These are phyloP conservation scores for Notarius lentiginosus DNA, from an alignment of 2,113 vertebrate species.

Conservation along the genomic window DNA sequence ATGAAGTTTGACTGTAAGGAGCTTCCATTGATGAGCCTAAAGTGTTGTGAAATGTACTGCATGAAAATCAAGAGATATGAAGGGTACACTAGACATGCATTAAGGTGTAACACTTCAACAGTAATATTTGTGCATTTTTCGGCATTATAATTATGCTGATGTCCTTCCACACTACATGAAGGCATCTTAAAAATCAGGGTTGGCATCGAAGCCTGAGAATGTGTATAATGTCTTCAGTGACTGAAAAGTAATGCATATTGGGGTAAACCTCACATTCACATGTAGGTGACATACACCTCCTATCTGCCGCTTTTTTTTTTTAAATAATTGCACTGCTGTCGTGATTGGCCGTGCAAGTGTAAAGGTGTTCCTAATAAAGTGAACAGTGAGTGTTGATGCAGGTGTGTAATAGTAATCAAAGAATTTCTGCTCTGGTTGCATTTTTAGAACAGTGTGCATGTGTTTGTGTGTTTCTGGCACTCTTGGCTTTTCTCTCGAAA, in stretches of 20 bases:
- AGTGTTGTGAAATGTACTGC: neutral
- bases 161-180: neutral
- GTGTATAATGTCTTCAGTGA: slow-evolving; percentile 17
- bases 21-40: neutral
- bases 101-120: neutral
- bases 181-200: neutral
- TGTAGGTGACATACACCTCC: neutral
- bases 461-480: neutral
- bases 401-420: slow-evolving; percentile 28
- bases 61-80: neutral
- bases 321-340: no score
- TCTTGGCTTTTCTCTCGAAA: slow-evolving; percentile 1
- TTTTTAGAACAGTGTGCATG: slow-evolving; percentile 1
- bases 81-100: neutral
- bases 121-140: neutral
- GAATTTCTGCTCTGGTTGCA: slow-evolving; percentile 33
- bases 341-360: neutral
- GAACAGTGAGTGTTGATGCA: neutral
- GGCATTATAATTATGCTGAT: neutral
- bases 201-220: neutral
- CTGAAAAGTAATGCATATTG: slow-evolving; percentile 18
- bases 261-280: slow-evolving; percentile 23
- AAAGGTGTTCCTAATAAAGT: no score
- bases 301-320: no score
- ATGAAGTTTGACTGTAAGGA: neutral